Evolutionary conservation across 2,113 vertebrate species (phyloP).

Genomic region (Centropus bengalensis): DNA sequence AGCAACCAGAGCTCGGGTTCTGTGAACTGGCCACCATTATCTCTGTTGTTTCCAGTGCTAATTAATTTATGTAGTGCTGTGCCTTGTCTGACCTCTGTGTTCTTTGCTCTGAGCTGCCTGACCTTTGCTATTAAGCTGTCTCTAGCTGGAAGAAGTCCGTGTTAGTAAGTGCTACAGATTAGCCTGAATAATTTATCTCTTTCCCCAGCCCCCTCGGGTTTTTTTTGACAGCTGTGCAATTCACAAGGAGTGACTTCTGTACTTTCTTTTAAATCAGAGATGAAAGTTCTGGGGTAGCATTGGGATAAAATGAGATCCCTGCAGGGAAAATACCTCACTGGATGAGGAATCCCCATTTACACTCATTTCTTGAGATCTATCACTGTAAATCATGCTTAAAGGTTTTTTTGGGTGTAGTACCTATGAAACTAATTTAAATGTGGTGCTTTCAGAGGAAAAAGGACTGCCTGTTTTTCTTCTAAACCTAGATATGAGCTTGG

Average conservation of each 20-base stretch:
- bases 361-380: background rate
- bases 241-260: background rate
- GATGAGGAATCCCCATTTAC: background rate
- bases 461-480: background rate
- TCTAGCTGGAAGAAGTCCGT: background rate
- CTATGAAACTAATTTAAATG: background rate
- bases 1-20: background rate
- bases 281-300: conserved; percentile 23
- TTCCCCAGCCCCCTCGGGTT: background rate
- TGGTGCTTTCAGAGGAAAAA: background rate
- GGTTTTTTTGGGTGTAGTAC: background rate
- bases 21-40: background rate
- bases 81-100: background rate
- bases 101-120: background rate
- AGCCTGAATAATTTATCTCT: background rate
- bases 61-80: background rate
- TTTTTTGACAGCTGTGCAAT: conserved; percentile 28
- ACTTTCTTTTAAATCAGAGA: background rate
- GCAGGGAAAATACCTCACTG: conserved; percentile 11
- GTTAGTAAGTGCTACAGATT: background rate
- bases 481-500: background rate
- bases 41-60: background rate
- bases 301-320: conserved; percentile 1
- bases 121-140: conserved; percentile 3
- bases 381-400: background rate